Evolutionary conservation across 1,140 invertebrate genomes (phyloP), one percentile per base, ranked within the genome.

Genomic region (honey bee (Apis mellifera)): DNA sequence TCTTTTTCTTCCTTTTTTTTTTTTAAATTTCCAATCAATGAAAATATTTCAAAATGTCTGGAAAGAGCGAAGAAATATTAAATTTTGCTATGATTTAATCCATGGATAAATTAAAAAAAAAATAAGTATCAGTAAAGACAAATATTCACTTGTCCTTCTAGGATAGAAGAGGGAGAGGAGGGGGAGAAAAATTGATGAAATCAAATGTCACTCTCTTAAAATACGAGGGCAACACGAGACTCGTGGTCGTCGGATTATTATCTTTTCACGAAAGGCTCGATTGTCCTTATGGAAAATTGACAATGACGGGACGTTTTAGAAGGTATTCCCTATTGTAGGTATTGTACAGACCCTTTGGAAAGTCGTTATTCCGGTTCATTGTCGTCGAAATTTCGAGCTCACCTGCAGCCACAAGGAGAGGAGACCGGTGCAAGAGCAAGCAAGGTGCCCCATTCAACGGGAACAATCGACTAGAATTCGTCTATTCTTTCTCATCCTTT

Each of bases 221-320:
- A 72, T 11, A 57, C n/a, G 7, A 11, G 21, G 11, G 32, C 32
- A 42, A 52, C 12, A 42, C 65, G 12, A 81, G 52, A 48, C 26
- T 12, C 4, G n/a, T 74, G 57, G 26, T n/a, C 79, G 55, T 48
- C 57, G n/a, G 32, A 72, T 84, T 84, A 72, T 84, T 84, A 60
- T 65, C 62, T 78, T 79, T 66, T 73, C 21, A 32, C n/a, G 23
- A 26, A 12, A 23, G 42, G 23, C 17, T 13, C 59, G 48, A 72
- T 84, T 75, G 17, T 62, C 21, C 64, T 83, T 75, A 52, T 65
- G 69, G 59, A 86, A 78, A 83, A 76, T 83, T 76, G 79, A 79
- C 19, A 26, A 19, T 76, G 79, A 79, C 19, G 26, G n/a, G 50
- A 60, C 32, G 50, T 26, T 72, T 21, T 54, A 76, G 19, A 60